Evolutionary conservation across 2,797 vertebrate genomes (phyloP), one percentile per base, ranked within the genome.

Genomic region (Enteromius radiatus): DNA sequence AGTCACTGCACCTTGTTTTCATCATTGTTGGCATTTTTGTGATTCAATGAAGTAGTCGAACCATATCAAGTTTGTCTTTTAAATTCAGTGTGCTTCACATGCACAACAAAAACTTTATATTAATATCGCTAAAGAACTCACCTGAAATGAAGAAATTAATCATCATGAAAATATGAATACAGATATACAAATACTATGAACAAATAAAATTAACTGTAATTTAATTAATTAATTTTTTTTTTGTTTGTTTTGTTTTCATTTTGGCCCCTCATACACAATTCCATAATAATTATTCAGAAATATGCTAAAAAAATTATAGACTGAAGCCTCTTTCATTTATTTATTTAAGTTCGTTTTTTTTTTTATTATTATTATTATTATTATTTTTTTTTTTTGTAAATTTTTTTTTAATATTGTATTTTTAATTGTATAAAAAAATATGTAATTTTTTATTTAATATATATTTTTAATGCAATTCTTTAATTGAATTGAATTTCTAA

Each of bases 1-100:
- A 95, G 96, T 84, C 90, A 14, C 31, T 70, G 17, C 11, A 28
- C 21, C 33, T 28, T 61, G 21, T 15, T 15, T 56, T 61, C 6
- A 61, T 61, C 26, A 28, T 7, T 17, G 26, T 15, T 61, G 12
- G 2, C 2, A 26, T 23, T 15, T 61, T 3, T 15, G 2, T 61
- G 12, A 28, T 61, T 28, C 1, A 15, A 2, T 28, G 5, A 2
- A 6, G 15, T 15, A 28, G 5, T 15, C 28, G 12, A 61, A 28
- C 12, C 23, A 15, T 14, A 28, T 61, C 23, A 61, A 0, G 36
- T 63, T 45, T 54, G 4, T n/a, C 70, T 68, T 31, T 21, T 38
- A n/a, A 67, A 11, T 38, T 64, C 2, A 38, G 12, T 10, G 17
- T 10, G 15, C 63, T 9, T n/a, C 11, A 54, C 6, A 0, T 36